Evolutionary conservation across 2,797 vertebrate genomes (phyloP).

Genomic region (Coregonus sp.): DNA sequence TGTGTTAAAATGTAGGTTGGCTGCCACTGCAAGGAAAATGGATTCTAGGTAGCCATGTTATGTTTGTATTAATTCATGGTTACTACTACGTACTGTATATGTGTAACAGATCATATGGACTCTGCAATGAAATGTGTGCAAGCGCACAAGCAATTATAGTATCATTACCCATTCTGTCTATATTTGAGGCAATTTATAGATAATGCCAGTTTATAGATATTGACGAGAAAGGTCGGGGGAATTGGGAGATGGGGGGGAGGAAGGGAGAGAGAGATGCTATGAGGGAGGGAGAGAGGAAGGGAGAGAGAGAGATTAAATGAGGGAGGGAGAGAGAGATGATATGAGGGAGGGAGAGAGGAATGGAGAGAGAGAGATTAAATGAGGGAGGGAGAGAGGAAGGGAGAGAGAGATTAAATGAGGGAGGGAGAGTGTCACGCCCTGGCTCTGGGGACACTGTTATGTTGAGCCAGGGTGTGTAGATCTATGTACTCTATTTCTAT

Average conservation of each 20-base stretch:
- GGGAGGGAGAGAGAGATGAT: too few relatives aligned
- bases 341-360: too few relatives aligned
- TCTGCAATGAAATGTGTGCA: background rate
- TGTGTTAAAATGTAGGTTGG: background rate
- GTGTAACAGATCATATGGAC: background rate
- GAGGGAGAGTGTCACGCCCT: too few relatives aligned
- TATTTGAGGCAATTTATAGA: background rate
- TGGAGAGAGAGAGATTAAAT: too few relatives aligned
- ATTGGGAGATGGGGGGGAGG: background rate
- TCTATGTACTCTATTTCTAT: too few relatives aligned
- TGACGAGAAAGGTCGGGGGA: background rate
- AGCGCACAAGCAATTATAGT: background rate
- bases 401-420: background rate
- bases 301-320: too few relatives aligned
- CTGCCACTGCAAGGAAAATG: background rate
- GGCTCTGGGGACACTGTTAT: too few relatives aligned
- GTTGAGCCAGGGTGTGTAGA: too few relatives aligned
- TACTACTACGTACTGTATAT: background rate
- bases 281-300: too few relatives aligned
- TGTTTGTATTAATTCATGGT: conserved; percentile 7
- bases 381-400: background rate
- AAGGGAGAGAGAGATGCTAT: too few relatives aligned
- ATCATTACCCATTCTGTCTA: background rate
- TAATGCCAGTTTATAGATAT: background rate
- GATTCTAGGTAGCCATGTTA: background rate